phyloP scores from a whole-genome alignment of 2,113 vertebrate species.

The Hippolais icterina region DNA sequence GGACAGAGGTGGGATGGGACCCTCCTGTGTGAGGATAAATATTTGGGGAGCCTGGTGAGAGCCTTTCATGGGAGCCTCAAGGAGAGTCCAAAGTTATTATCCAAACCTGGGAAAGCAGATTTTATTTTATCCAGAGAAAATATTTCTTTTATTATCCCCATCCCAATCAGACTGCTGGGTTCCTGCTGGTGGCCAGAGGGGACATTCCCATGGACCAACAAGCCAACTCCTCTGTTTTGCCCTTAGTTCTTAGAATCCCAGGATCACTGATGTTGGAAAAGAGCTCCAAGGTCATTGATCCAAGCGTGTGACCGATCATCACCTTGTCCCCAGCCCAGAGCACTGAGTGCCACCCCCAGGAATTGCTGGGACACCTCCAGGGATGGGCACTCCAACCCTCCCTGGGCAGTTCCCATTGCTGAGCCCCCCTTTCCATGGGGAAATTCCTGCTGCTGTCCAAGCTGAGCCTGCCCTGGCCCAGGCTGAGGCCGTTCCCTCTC shows the following conservation, averaged over 20 bases:
- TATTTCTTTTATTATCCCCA: accelerated
- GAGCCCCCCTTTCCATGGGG: neutral
- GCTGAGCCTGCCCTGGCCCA: neutral
- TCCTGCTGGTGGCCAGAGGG: neutral
- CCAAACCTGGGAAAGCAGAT: neutral
- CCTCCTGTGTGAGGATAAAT: neutral
- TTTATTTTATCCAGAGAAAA: neutral
- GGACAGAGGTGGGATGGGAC: neutral
- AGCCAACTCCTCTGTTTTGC: neutral
- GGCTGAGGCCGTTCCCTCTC: neutral
- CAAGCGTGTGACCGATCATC: accelerated
- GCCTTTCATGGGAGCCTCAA: neutral
- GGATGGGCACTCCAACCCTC: neutral
- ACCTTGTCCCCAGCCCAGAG: neutral
- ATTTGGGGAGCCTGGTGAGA: neutral
- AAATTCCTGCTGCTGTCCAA: neutral
- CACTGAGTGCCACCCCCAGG: neutral
- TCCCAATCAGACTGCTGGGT: accelerated
- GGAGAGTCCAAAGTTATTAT: neutral
- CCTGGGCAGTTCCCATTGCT: neutral
- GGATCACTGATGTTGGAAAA: neutral
- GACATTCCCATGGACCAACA: neutral
- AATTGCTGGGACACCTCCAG: neutral
- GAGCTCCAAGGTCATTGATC: accelerated
- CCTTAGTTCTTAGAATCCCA: neutral